Conservation (phyloP, 2,797 vertebrate genomes). For the Melanotaenia parkinsoni region DNA sequence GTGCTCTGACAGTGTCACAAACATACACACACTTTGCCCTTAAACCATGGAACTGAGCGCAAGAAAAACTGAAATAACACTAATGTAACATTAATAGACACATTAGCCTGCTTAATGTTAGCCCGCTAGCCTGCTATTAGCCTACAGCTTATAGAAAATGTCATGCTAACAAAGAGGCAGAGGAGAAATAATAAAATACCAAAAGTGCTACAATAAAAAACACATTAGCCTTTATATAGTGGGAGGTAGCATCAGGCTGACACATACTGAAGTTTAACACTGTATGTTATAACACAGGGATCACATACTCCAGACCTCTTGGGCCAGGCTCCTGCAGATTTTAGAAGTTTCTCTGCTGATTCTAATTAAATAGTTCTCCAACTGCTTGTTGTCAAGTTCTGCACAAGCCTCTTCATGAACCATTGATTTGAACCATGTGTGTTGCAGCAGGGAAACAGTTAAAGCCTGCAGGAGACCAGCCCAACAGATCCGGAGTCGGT, state of each 20-base stretch:
- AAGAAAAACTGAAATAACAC: constrained; percentile 74
- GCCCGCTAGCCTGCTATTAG: constrained; percentile 77
- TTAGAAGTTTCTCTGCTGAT: not conserved
- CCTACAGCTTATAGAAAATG: constrained; percentile 72
- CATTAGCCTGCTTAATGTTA: constrained; percentile 79
- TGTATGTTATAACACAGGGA: constrained; percentile 6
- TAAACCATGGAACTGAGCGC: constrained; percentile 76
- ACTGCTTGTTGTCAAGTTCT: not conserved
- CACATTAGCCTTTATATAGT: constrained; percentile 26
- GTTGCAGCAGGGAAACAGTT: too few relatives aligned
- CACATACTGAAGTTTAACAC: constrained; percentile 27
- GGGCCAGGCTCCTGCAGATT: not conserved
- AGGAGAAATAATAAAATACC: constrained; percentile 52
- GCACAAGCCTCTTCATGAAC: too few relatives aligned
- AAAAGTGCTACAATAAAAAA: constrained; percentile 56
- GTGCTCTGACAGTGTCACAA: constrained; percentile 41
- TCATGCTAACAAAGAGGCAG: constrained; percentile 62
- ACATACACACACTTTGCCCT: constrained; percentile 62
- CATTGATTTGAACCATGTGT: too few relatives aligned
- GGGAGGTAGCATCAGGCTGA: constrained; percentile 14
- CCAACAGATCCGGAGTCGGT: not conserved
- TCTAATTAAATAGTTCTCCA: not conserved
- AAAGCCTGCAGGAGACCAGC: not conserved
- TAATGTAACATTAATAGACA: constrained; percentile 80
- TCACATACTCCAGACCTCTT: not conserved